phyloP scores from a whole-genome alignment of 2,113 vertebrate genomes.

The Zonotrichia leucophrys region DNA sequence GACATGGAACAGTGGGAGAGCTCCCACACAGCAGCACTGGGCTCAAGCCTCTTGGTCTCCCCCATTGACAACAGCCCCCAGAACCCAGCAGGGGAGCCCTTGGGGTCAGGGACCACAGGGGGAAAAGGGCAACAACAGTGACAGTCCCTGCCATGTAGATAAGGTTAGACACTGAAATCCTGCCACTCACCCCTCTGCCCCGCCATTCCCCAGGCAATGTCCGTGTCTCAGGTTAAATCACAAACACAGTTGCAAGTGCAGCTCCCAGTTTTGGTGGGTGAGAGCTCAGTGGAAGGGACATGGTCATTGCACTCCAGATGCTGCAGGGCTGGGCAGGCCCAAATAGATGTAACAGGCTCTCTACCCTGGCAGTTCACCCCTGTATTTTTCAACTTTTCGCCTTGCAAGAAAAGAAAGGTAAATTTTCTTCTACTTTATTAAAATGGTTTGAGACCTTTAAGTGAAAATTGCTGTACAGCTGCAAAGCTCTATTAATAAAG shows the following conservation, averaged over 20 bases:
- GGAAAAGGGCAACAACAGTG: rapidly evolving
- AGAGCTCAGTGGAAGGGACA: neutral
- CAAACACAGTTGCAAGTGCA: neutral
- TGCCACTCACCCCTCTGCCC: neutral
- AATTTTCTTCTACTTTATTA: neutral
- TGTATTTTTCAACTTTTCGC: neutral
- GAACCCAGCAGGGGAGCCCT: neutral
- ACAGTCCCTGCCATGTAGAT: too few relatives aligned
- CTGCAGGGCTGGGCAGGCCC: neutral
- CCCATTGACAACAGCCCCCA: neutral
- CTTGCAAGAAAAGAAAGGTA: neutral
- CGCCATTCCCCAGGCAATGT: neutral
- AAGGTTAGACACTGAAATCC: neutral
- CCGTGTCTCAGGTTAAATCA: rapidly evolving
- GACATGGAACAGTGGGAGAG: rapidly evolving
- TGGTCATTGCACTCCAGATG: neutral
- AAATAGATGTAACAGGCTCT: rapidly evolving
- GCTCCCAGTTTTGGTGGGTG: rapidly evolving
- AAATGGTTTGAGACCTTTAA: neutral
- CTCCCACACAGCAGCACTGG: rapidly evolving
- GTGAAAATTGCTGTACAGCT: neutral
- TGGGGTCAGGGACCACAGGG: neutral
- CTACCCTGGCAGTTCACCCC: neutral
- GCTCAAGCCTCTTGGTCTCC: too few relatives aligned
- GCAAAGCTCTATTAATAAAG: neutral